phyloP scores from a whole-genome alignment of 2,888 invertebrate species.

The Ormyrus nitidulus region DNA sequence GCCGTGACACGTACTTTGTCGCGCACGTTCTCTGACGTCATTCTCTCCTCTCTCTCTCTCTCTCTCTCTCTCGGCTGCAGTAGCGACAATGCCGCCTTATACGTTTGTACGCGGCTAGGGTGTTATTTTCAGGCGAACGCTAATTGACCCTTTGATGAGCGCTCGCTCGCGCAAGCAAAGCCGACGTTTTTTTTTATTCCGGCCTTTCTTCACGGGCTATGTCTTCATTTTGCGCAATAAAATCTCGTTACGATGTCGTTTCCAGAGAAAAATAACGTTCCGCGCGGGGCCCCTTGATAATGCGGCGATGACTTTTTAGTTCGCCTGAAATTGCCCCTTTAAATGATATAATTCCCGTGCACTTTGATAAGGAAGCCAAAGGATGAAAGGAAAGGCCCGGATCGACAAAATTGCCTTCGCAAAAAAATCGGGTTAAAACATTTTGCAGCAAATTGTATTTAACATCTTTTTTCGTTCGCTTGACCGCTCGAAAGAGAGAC shows the following conservation, averaged over 20 bases:
- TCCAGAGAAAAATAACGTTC: slow-evolving; percentile 12
- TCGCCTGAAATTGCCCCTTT: slow-evolving; percentile 26
- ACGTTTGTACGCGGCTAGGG: neutral
- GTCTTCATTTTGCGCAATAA: slow-evolving; percentile 51
- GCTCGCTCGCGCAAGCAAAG: slow-evolving; percentile 2
- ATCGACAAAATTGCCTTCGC: too few species aligned
- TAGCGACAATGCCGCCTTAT: slow-evolving; percentile 11
- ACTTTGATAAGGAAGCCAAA: neutral
- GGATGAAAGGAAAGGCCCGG: too few species aligned
- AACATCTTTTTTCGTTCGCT: too few species aligned
- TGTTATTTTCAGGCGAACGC: slow-evolving; percentile 40
- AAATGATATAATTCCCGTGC: slow-evolving; percentile 4
- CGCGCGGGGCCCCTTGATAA: slow-evolving; percentile 9
- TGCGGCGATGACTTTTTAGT: slow-evolving; percentile 24
- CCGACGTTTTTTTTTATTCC: too few species aligned
- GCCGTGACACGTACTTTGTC: slow-evolving; percentile 73
- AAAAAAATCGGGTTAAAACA: too few species aligned
- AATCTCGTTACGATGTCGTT: slow-evolving; percentile 50
- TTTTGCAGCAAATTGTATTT: too few species aligned
- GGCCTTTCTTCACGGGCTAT: neutral
- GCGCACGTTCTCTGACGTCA: slow-evolving; percentile 68
- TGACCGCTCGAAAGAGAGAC: too few species aligned
- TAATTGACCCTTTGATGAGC: slow-evolving; percentile 50
- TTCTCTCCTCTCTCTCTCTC: too few species aligned
- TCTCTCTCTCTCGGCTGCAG: too few species aligned